Base-by-base conservation (phyloP, 2,888 invertebrate genomes). In the Cabera pusaria region DNA sequence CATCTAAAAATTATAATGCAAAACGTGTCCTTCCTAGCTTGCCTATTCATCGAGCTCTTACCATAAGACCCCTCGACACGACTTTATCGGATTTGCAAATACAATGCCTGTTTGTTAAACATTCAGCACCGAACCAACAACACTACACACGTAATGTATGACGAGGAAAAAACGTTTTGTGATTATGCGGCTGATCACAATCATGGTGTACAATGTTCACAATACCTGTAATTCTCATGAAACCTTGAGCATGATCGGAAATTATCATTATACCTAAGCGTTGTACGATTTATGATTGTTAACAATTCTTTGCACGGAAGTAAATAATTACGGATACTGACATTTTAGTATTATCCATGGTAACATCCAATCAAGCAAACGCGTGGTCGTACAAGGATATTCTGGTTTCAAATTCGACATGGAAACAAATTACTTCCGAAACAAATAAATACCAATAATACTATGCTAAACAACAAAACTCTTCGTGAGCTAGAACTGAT, bases 161-260 rank as follows among this genome's bases (percentile, higher is more conserved):
- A 20, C 21, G 27, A 19, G 24, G 39, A 24, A 35, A 39, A 46
- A 50, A 42, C 48, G 40, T 50, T 48, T 31, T 43, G 36, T 21
- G 38, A 47, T 50, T 49, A 48, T 49, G 40, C 36, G 20, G 41
- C 34, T 51, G 56, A 64, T 64, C 52, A 50, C 50, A 55, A 63
- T 56, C 64, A 40, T 44, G 53, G 44, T 34, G 47, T 43, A 61
- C 56, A 63, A 54, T 55, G 47, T 51, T 43, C 53, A 57, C 54
- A 65, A 64, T 56, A 4, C 14, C 39, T 37, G 49, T 46, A 49
- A 54, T 51, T 63, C 54, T 47, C 47, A 27, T 52, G 40, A 31
- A 48, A 44, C 51, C 53, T 51, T 52, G 44, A 42, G 29, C 43
- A 36, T 48, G 33, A 56, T 57, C 49, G 42, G 50, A 56, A 42